A percentile compares a stretch with the other conserved stretches of the same genome.
phyloP scores from a whole-genome alignment of 2,888 invertebrate species.

The Cheilosia vulpina region DNA sequence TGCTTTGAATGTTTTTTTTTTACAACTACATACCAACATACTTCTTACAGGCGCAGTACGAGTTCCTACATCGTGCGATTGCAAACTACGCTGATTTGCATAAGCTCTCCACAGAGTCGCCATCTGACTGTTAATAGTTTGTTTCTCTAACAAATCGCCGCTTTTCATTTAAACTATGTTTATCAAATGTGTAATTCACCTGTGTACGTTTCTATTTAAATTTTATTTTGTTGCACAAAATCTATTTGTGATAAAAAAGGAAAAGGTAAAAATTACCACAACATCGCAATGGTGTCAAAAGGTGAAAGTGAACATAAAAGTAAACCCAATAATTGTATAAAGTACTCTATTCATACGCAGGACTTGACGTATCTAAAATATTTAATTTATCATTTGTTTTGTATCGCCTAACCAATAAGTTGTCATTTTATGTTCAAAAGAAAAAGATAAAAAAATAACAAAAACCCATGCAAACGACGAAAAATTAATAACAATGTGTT shows the following conservation, averaged over 20 bases:
- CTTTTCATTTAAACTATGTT: conserved; percentile 56
- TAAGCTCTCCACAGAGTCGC: conserved; percentile 85
- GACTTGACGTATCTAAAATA: conserved; percentile 52
- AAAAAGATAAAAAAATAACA: conserved; percentile 8
- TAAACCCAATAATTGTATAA: conserved; percentile 61
- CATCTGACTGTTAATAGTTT: conserved; percentile 77
- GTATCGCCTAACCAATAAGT: conserved; percentile 52
- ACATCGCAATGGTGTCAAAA: conserved; percentile 13
- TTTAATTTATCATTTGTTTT: conserved; percentile 49
- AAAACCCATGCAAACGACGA: conserved; percentile 10
- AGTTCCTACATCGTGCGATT: conserved; percentile 96
- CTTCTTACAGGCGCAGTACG: conserved; percentile 91
- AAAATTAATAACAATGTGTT: conserved; percentile 39
- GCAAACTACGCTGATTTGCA: conserved; percentile 95
- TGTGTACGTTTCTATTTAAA: conserved; percentile 46
- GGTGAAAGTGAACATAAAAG: conserved; percentile 7
- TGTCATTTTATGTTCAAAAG: conserved; percentile 57
- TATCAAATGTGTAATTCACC: conserved; percentile 49
- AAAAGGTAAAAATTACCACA: conserved; percentile 5
- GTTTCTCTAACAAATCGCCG: conserved; percentile 49
- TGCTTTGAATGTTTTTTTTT: neutral
- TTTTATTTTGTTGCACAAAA: conserved; percentile 68
- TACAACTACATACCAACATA: conserved; percentile 1
- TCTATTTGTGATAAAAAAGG: conserved; percentile 65
- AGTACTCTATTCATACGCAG: conserved; percentile 58